Conservation (phyloP, 2,888 invertebrate genomes). For the Sinopyrophorus schimmeli region DNA sequence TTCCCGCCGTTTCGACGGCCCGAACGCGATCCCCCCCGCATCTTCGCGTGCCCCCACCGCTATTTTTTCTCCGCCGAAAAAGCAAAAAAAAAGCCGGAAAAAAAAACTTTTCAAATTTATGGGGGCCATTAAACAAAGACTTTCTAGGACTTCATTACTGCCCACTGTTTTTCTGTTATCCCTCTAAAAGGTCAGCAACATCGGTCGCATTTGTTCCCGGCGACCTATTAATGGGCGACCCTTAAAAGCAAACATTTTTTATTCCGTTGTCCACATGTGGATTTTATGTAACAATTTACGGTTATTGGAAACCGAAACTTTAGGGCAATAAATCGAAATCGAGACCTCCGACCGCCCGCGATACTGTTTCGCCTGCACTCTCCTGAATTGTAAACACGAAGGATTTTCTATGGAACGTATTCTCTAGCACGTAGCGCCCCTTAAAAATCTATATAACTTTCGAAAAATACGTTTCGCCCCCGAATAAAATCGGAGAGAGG, state of each 20-base stretch:
- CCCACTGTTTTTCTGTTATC: slow-evolving; percentile 12
- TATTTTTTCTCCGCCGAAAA: background rate
- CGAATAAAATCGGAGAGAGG: too few relatives aligned
- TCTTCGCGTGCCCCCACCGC: background rate
- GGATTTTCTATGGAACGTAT: slow-evolving; percentile 35
- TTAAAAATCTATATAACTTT: slow-evolving; percentile 17
- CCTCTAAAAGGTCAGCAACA: slow-evolving; percentile 20
- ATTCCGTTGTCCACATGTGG: slow-evolving; percentile 49
- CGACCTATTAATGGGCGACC: slow-evolving; percentile 43
- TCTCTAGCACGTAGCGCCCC: slow-evolving; percentile 38
- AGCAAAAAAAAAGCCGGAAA: background rate
- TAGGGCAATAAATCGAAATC: slow-evolving; percentile 49
- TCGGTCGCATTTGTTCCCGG: slow-evolving; percentile 31
- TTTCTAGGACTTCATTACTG: slow-evolving; percentile 16
- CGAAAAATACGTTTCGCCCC: slow-evolving; percentile 3
- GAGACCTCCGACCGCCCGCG: slow-evolving; percentile 39
- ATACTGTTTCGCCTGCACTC: slow-evolving; percentile 40
- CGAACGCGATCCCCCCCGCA: background rate
- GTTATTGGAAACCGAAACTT: slow-evolving; percentile 53
- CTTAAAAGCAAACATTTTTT: slow-evolving; percentile 51
- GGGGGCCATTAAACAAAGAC: background rate
- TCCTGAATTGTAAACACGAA: slow-evolving; percentile 44
- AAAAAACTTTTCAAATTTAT: background rate
- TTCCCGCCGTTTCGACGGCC: background rate
- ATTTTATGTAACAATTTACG: slow-evolving; percentile 53